Evolutionary conservation across 2,797 vertebrate genomes (phyloP).

Genomic region (Acrossocheilus wenchowensis): DNA sequence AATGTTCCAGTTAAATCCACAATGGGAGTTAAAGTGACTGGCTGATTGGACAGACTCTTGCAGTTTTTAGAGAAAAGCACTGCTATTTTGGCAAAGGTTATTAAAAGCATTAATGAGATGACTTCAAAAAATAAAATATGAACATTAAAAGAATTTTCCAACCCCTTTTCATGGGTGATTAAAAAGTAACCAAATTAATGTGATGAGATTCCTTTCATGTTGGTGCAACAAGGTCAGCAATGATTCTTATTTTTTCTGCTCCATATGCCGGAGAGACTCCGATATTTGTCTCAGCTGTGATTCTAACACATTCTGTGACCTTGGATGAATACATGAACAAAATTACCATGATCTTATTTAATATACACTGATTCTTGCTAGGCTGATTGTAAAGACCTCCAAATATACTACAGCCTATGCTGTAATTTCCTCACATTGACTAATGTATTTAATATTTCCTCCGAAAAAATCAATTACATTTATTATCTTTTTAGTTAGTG

Average conservation of each 20-base stretch:
- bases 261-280: neutral
- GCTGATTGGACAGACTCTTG: slow-evolving; percentile 27
- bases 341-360: slow-evolving; percentile 40
- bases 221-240: slow-evolving; percentile 29
- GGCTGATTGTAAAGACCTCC: slow-evolving; percentile 12
- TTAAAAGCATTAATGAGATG: slow-evolving; percentile 25
- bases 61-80: neutral
- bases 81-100: slow-evolving; percentile 25
- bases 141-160: too few species aligned
- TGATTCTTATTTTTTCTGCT: neutral
- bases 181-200: slow-evolving; percentile 36
- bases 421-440: neutral
- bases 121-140: neutral
- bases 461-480: neutral
- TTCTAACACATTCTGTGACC: slow-evolving; percentile 25
- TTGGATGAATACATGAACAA: slow-evolving; percentile 20
- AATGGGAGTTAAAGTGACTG: slow-evolving; percentile 30
- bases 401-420: neutral
- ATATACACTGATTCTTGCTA: neutral
- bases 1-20: slow-evolving; percentile 49
- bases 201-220: neutral
- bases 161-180: neutral
- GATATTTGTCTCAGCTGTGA: slow-evolving; percentile 23
- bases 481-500: neutral
- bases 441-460: neutral